A percentile compares a stretch with the other conserved stretches of the same genome.
These are phyloP conservation scores for Sycophaga agraensis DNA, from an alignment of 1,140 invertebrate species.

Conservation along the genomic window DNA sequence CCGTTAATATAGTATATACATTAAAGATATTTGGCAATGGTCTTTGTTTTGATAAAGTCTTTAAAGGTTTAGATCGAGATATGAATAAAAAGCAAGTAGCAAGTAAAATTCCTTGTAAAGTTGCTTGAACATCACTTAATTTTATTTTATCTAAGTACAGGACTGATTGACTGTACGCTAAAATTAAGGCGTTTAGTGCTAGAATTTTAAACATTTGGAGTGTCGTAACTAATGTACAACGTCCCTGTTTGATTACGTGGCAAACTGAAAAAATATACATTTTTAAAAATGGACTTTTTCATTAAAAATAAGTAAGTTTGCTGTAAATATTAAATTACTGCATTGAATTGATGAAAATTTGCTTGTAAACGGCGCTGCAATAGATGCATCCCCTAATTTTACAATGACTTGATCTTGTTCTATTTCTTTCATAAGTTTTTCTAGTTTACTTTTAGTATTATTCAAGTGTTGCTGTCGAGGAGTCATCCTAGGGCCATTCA, in stretches of 20 bases:
- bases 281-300: too few species aligned
- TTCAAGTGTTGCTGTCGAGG: constrained; percentile 47
- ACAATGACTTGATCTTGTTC: constrained; percentile 90
- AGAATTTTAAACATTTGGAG: constrained; percentile 99
- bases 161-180: constrained; percentile 98
- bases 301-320: neutral
- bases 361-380: constrained; percentile 98
- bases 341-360: constrained; percentile 96
- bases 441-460: constrained; percentile 62
- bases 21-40: constrained; percentile 99
- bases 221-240: constrained; percentile 98
- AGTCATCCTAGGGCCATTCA: constrained; percentile 40
- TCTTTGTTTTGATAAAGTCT: constrained; percentile 87
- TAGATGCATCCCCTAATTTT: constrained; percentile 96
- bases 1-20: constrained; percentile 94
- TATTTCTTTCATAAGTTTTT: constrained; percentile 83
- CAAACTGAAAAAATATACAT: constrained; percentile 73
- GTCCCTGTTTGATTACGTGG: constrained; percentile 98
- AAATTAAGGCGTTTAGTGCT: constrained; percentile 95
- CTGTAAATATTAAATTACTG: constrained; percentile 75
- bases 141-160: constrained; percentile 98
- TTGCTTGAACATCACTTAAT: constrained; percentile 96
- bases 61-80: constrained; percentile 96
- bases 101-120: constrained; percentile 89
- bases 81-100: constrained; percentile 98